Conservation (phyloP, 2,888 invertebrate genomes). For the Tiphia femorata region DNA sequence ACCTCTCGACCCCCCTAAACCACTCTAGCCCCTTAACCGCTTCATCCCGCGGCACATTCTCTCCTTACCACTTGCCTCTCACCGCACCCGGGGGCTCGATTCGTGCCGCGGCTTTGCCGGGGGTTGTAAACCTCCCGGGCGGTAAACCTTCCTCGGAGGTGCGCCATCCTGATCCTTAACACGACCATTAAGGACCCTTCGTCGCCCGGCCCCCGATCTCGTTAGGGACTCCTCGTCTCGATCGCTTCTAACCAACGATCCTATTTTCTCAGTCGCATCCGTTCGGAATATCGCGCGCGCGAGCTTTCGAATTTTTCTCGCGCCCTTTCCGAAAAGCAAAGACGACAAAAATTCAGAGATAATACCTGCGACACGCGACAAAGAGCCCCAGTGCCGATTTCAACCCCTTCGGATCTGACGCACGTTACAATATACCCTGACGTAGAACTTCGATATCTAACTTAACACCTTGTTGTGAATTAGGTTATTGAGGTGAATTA, state of each 20-base stretch:
- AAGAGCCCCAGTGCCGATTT: too few species aligned
- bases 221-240: background rate
- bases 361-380: too few species aligned
- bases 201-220: background rate
- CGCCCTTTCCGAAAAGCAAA: background rate
- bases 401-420: too few species aligned
- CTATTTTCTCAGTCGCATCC: too few species aligned
- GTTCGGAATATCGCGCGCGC: too few species aligned
- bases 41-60: conserved; percentile 47
- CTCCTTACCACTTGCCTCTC: conserved; percentile 43
- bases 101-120: conserved; percentile 4
- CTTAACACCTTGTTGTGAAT: too few species aligned
- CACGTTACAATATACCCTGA: too few species aligned
- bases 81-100: conserved; percentile 5
- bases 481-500: too few species aligned
- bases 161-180: conserved; percentile 11
- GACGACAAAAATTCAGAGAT: too few species aligned
- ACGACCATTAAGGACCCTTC: conserved; percentile 13
- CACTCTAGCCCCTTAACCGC: conserved; percentile 43
- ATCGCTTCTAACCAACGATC: background rate
- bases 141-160: conserved; percentile 4
- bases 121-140: conserved; percentile 4
- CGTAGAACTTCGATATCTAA: too few species aligned
- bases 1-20: conserved; percentile 26
- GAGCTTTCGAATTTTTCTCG: too few species aligned